These are phyloP conservation scores for Cryptotis parvus DNA, from an alignment of 2,113 vertebrate genomes.

Conservation along the genomic window DNA sequence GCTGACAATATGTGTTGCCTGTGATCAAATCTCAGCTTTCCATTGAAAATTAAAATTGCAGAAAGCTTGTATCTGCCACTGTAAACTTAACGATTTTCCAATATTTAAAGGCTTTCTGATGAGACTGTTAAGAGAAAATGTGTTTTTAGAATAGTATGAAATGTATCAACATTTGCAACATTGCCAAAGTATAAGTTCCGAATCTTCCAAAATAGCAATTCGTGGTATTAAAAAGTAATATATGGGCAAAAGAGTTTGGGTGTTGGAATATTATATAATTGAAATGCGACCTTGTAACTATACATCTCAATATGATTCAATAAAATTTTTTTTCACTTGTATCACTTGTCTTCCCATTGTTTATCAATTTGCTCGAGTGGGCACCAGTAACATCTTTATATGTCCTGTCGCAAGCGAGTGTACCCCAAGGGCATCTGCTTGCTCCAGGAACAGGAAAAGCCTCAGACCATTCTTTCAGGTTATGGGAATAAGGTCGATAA, in stretches of 20 bases:
- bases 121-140: neutral
- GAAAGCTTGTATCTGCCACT: neutral
- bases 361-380: no score
- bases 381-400: no score
- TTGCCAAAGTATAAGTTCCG: neutral
- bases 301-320: no score
- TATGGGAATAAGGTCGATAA: no score
- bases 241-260: neutral
- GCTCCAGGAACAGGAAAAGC: no score
- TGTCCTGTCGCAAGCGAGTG: no score
- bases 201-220: constrained; percentile 7
- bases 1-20: constrained; percentile 3
- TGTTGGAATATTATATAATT: no score
- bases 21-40: constrained; percentile 15
- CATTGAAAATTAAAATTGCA: neutral
- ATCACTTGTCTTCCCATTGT: no score
- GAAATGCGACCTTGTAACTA: no score
- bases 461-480: no score
- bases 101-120: neutral
- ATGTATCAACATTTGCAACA: neutral
- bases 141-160: neutral
- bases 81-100: neutral
- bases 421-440: no score
- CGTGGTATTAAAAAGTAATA: neutral
- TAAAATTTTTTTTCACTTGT: no score